Percentiles rank a stretch among this genome's conserved stretches.
Evolutionary conservation across 37 sponge, comb jelly and placozoan species (phyloP).

Genomic region (Beroe ovata): DNA sequence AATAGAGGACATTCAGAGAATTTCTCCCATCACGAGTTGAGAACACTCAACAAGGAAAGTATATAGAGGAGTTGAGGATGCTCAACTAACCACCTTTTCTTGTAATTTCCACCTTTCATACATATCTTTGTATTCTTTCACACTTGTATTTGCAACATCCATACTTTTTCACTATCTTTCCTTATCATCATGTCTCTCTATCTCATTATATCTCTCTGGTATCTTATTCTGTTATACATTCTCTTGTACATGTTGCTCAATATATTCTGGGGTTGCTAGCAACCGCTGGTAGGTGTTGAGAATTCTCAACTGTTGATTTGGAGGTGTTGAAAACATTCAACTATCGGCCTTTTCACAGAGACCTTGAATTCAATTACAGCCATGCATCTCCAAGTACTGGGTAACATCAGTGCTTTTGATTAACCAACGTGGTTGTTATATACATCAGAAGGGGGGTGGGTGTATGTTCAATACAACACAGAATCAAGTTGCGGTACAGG

Average conservation of each 20-base stretch:
- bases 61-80: slow-evolving; percentile 19
- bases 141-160: too few relatives aligned
- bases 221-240: too few relatives aligned
- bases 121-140: too few relatives aligned
- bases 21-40: too few relatives aligned
- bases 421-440: slow-evolving; percentile 9
- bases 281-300: slow-evolving; percentile 5
- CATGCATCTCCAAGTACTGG: slow-evolving; percentile 53
- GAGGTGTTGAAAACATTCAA: slow-evolving; percentile 48
- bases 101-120: neutral
- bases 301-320: slow-evolving; percentile 32
- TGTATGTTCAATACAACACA: neutral
- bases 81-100: slow-evolving; percentile 39
- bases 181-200: too few relatives aligned
- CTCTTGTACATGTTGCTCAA: neutral
- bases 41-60: too few relatives aligned
- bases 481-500: neutral
- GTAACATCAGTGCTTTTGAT: slow-evolving; percentile 43
- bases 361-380: slow-evolving; percentile 52
- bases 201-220: too few relatives aligned
- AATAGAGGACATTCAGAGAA: too few relatives aligned
- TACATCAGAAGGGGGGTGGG: too few relatives aligned
- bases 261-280: neutral
- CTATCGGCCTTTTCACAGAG: slow-evolving; percentile 51
- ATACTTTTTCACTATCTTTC: too few relatives aligned